Percentiles rank a stretch among this genome's conserved stretches.
phyloP scores from a whole-genome alignment of 2,888 invertebrate genomes.

The Tortrix viridana region DNA sequence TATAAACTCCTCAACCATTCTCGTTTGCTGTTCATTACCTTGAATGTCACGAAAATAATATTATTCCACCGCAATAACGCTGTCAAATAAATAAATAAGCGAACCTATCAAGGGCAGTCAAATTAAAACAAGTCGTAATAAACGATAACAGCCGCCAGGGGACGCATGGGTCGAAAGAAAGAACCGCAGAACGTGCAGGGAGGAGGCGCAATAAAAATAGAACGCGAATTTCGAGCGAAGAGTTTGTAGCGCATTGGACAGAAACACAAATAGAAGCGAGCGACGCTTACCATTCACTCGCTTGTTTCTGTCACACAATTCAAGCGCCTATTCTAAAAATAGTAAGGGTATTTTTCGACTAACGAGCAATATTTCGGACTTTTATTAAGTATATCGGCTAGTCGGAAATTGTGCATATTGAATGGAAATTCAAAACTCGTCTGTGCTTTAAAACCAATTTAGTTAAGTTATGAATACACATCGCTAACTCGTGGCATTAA shows the following conservation, averaged over 20 bases:
- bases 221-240: conserved; percentile 48
- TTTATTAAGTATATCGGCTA: too few relatives aligned
- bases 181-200: conserved; percentile 47
- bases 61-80: conserved; percentile 19
- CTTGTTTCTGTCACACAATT: conserved; percentile 8
- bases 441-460: too few relatives aligned
- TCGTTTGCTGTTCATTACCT: conserved; percentile 17
- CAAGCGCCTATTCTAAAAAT: conserved; percentile 2
- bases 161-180: conserved; percentile 52
- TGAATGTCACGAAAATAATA: conserved; percentile 17
- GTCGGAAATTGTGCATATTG: too few relatives aligned
- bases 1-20: conserved; percentile 7
- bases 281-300: conserved; percentile 13
- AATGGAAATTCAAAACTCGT: too few relatives aligned
- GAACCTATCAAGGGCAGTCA: conserved; percentile 46
- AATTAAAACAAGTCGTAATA: conserved; percentile 53
- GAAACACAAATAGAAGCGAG: conserved; percentile 20
- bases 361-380: too few relatives aligned
- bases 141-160: conserved; percentile 51
- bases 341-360: background rate
- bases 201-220: conserved; percentile 52
- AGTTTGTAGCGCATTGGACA: conserved; percentile 34
- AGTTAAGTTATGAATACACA: too few relatives aligned
- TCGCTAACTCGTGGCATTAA: too few relatives aligned
- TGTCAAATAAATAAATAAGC: conserved; percentile 33